These are phyloP conservation scores for Ceratitis capitata DNA, from an alignment of 1,140 invertebrate species.

Conservation along the genomic window DNA sequence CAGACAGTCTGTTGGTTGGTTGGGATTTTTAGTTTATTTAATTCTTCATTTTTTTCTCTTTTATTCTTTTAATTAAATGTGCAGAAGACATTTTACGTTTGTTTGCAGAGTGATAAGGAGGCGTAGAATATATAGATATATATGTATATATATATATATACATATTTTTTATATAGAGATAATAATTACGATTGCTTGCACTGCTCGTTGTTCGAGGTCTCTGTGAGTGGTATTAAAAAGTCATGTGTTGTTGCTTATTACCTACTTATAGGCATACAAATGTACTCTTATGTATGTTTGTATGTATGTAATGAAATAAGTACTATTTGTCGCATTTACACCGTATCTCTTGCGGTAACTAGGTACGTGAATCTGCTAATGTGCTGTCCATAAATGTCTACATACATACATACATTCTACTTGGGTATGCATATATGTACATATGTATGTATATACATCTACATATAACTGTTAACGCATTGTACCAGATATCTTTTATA, in stretches of 20 bases:
- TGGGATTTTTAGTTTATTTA: not conserved
- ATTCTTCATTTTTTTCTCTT: not conserved
- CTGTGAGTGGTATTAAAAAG: constrained; percentile 16
- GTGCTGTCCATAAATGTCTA: not conserved
- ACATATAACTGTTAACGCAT: not conserved
- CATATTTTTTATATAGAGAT: constrained; percentile 35
- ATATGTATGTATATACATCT: not conserved
- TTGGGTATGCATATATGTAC: too few relatives aligned
- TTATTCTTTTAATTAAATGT: constrained; percentile 42
- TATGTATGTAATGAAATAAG: not conserved
- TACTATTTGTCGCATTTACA: constrained; percentile 17
- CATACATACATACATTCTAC: not conserved
- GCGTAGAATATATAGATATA: too few relatives aligned
- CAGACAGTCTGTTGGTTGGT: not conserved
- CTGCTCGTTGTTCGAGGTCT: not conserved
- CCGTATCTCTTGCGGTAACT: not conserved
- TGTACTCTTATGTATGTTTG: too few relatives aligned
- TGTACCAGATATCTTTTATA: not conserved
- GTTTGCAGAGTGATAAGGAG: not conserved
- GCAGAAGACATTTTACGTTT: constrained; percentile 24
- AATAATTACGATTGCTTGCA: constrained; percentile 5
- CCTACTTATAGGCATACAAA: too few relatives aligned
- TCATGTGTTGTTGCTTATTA: constrained; percentile 18
- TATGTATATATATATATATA: too few relatives aligned
- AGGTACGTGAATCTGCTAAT: not conserved